These are phyloP conservation scores for Toxotes lorentzi DNA, from an alignment of 2,797 vertebrate genomes.

Conservation along the genomic window DNA sequence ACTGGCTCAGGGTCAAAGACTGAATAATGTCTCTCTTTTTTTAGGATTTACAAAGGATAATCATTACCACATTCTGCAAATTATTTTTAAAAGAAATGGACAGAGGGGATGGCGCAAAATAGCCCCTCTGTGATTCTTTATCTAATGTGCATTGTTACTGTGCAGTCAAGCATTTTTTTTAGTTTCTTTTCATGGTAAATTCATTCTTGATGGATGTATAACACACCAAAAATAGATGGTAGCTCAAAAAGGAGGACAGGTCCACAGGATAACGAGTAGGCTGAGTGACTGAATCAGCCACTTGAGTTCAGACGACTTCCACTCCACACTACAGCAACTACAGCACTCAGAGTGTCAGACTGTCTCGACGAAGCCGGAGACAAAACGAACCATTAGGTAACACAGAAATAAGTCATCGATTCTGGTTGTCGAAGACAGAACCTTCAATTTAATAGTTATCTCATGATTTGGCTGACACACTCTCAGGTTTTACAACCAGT, in stretches of 20 bases:
- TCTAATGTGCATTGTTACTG: conserved; percentile 10
- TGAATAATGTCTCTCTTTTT: conserved; percentile 13
- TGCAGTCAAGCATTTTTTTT: conserved; percentile 28
- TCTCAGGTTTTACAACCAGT: conserved; percentile 51
- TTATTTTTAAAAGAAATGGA: conserved; percentile 22
- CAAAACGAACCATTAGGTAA: conserved; percentile 26
- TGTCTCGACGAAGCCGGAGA: conserved; percentile 31
- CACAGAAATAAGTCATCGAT: conserved; percentile 44
- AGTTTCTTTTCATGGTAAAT: conserved; percentile 28
- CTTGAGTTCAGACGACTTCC: conserved; percentile 31
- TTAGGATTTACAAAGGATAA: conserved; percentile 26
- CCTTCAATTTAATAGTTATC: conserved; percentile 46
- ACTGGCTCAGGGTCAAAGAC: conserved; percentile 64
- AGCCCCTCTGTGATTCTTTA: neutral
- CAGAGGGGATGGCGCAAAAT: neutral
- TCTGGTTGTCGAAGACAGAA: conserved; percentile 22
- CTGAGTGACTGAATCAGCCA: conserved; percentile 51
- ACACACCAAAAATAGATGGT: conserved; percentile 42
- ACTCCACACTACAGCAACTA: conserved; percentile 24
- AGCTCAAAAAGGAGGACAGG: conserved; percentile 26
- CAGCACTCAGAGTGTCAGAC: conserved; percentile 26
- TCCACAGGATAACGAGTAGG: conserved; percentile 49
- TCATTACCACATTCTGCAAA: neutral
- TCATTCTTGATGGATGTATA: conserved; percentile 19
- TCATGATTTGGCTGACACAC: conserved; percentile 55